Conservation (phyloP, 2,888 invertebrate species). For the Drosophila neutralis region DNA sequence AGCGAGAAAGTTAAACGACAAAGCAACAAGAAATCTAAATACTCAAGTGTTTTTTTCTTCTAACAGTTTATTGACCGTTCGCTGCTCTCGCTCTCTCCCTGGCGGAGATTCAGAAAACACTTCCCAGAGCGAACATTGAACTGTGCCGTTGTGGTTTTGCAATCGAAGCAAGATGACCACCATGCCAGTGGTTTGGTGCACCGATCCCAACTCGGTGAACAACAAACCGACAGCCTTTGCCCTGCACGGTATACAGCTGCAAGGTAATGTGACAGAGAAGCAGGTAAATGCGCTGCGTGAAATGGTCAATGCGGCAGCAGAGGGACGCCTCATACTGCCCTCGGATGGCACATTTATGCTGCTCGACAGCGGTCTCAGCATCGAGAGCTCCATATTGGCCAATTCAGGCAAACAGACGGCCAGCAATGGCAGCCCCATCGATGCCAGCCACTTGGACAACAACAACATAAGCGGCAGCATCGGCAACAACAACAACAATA, state of each 20-base stretch:
- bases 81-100: slow-evolving; percentile 34
- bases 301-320: slow-evolving; percentile 84
- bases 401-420: slow-evolving; percentile 46
- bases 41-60: slow-evolving; percentile 45
- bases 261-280: slow-evolving; percentile 85
- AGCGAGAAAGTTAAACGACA: slow-evolving; percentile 19
- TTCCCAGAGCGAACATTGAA: slow-evolving; percentile 36
- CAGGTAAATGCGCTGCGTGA: slow-evolving; percentile 84
- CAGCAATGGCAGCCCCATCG: slow-evolving; percentile 1
- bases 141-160: slow-evolving; percentile 16
- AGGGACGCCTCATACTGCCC: slow-evolving; percentile 84
- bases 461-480: slow-evolving; percentile 2
- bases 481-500: neutral
- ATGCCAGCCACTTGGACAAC: slow-evolving; percentile 13
- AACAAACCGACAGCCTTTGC: slow-evolving; percentile 85
- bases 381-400: slow-evolving; percentile 84
- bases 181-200: slow-evolving; percentile 85
- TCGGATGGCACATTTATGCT: slow-evolving; percentile 85
- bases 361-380: slow-evolving; percentile 84
- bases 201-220: slow-evolving; percentile 85
- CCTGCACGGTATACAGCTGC: slow-evolving; percentile 84
- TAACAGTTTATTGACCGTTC: slow-evolving; percentile 46
- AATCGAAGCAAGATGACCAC: slow-evolving; percentile 81
- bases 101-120: slow-evolving; percentile 37
- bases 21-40: slow-evolving; percentile 13